Evolutionary conservation across 2,888 invertebrate genomes (phyloP).

Genomic region (Noctua fimbriata): DNA sequence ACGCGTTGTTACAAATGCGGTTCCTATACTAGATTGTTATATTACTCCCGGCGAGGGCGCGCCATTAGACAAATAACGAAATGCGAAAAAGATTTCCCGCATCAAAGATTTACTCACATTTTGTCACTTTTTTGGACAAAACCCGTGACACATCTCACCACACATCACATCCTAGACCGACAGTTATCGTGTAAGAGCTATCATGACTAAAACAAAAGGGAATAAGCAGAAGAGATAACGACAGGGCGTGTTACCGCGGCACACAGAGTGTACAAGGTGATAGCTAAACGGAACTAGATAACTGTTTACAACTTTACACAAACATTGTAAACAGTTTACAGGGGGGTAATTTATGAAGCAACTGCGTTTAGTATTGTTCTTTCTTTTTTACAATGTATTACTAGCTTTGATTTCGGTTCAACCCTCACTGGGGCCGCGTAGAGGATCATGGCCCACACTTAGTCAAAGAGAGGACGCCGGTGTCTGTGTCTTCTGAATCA

Average conservation of each 20-base stretch:
- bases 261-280: constrained; percentile 15
- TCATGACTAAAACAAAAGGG: constrained; percentile 48
- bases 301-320: constrained; percentile 17
- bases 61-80: neutral
- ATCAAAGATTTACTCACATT: neutral
- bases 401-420: neutral
- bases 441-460: too few relatives aligned
- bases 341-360: constrained; percentile 10
- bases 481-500: too few relatives aligned
- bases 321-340: constrained; percentile 37
- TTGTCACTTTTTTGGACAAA: neutral
- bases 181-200: neutral
- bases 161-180: neutral
- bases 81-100: neutral
- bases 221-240: constrained; percentile 54
- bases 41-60: neutral
- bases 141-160: constrained; percentile 6
- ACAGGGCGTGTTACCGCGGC: constrained; percentile 32
- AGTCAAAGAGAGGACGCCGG: too few relatives aligned
- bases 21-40: neutral
- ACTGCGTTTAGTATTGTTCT: neutral
- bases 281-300: constrained; percentile 57
- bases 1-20: neutral
- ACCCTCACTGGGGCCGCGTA: too few relatives aligned
- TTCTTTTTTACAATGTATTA: neutral